Evolutionary conservation across 2,888 invertebrate species (phyloP), one percentile per base, ranked within the genome.

Genomic region (Mimumesa dahlbomi): DNA sequence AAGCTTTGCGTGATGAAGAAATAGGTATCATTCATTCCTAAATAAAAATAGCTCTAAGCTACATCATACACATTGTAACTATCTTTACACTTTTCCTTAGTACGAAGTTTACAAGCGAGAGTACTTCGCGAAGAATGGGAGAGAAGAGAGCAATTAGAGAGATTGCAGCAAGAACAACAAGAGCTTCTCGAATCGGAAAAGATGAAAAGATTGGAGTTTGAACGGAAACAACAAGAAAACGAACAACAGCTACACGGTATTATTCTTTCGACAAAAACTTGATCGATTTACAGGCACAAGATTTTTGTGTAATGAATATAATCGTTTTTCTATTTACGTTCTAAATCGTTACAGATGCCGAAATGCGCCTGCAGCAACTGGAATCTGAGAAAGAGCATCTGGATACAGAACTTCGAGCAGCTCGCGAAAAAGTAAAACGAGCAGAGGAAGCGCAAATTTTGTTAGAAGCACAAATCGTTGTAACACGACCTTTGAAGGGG

Each of bases 71-170:
- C n/a, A n/a, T n/a, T n/a, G n/a, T n/a, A n/a, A n/a, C n/a, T n/a
- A n/a, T n/a, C 34, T 22, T 9, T 45, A 56, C 16, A 16, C 36
- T 54, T 21, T 11, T 54, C 19, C 38, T 57, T 19, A 85, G 94
- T 94, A 0, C 90, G 94, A 81, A 92, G 92, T 18, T 87, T 94
- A 62, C 94, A 94, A 88, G 94, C 94, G 0, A 91, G 94, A 77
- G 94, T 96, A 48, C 89, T 96, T 75, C 93, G 94, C 50, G 96
- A 96, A 90, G 96, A 96, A 90, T 95, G 95, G 95, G 95, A 95
- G 81, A 94, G 93, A 84, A 90, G 95, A 73, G 95, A 95, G 85
- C 95, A 96, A 87, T 87, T 96, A 74, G 96, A 96, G 89, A 91
- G 92, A 76, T 90, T 96, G n/a, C 95, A 96, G 88, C 93, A 93